These are phyloP conservation scores for Lordiphosa mommai DNA, from an alignment of 1,140 invertebrate genomes.

Conservation along the genomic window DNA sequence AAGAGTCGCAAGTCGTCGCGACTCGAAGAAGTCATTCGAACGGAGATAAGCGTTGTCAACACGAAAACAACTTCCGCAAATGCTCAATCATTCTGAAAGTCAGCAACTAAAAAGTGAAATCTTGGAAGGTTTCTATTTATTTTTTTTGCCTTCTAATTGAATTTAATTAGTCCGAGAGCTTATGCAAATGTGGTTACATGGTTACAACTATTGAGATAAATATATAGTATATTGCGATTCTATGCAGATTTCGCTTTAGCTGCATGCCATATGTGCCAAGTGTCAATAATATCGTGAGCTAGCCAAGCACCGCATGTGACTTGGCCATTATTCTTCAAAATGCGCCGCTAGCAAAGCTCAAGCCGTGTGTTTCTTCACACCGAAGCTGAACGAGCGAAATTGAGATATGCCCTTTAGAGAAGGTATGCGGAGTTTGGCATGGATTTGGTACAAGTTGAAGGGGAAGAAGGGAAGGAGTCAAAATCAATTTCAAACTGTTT, in stretches of 20 bases:
- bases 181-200: constrained; percentile 62
- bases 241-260: constrained; percentile 17
- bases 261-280: constrained; percentile 46
- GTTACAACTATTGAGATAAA: not conserved
- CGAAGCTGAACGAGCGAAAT: constrained; percentile 15
- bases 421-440: too few relatives aligned
- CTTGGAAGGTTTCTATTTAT: constrained; percentile 32
- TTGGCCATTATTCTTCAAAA: constrained; percentile 66
- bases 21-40: constrained; percentile 48
- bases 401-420: too few relatives aligned
- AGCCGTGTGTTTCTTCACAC: constrained; percentile 42
- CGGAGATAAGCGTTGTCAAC: constrained; percentile 67
- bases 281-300: constrained; percentile 56
- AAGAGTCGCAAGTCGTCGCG: constrained; percentile 6
- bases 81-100: constrained; percentile 53
- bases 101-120: constrained; percentile 44
- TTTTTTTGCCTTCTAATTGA: constrained; percentile 48
- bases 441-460: too few relatives aligned
- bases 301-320: constrained; percentile 9
- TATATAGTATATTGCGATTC: constrained; percentile 20
- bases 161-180: constrained; percentile 57
- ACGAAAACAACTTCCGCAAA: constrained; percentile 64
- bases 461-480: too few relatives aligned
- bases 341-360: constrained; percentile 50
- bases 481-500: too few relatives aligned